These are phyloP conservation scores for Ascaphus truei DNA, from an alignment of 2,113 vertebrate species.

Conservation along the genomic window DNA sequence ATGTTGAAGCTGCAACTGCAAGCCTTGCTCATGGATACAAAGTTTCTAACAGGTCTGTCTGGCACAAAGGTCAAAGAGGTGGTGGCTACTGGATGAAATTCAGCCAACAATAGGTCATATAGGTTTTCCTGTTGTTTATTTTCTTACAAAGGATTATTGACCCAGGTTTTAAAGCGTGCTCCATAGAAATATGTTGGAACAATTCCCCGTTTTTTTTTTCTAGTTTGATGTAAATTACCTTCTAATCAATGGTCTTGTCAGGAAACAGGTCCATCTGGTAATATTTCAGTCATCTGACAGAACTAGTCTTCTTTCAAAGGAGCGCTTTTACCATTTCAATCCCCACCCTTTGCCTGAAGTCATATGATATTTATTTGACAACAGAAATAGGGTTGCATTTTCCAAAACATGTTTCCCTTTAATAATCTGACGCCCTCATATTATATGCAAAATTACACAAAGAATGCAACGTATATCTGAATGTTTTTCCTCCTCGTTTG, in stretches of 20 bases:
- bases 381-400: too few species aligned
- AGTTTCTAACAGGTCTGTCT: not conserved
- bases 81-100: not conserved
- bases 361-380: too few species aligned
- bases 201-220: not conserved
- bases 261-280: slow-evolving; percentile 20
- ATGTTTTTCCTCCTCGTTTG: too few species aligned
- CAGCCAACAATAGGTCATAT: not conserved
- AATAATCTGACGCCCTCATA: too few species aligned
- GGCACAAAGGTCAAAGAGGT: not conserved
- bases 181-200: not conserved
- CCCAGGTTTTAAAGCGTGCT: not conserved
- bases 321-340: not conserved
- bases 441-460: too few species aligned
- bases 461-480: too few species aligned
- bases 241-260: not conserved
- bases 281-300: not conserved
- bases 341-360: not conserved
- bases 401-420: too few species aligned
- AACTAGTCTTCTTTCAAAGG: not conserved
- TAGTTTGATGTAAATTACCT: not conserved
- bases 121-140: not conserved
- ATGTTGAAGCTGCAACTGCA: not conserved
- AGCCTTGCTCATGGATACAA: not conserved
- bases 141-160: not conserved